Evolutionary conservation across 2,797 vertebrate species (phyloP).

Genomic region (Micropoecilia bifurca): DNA sequence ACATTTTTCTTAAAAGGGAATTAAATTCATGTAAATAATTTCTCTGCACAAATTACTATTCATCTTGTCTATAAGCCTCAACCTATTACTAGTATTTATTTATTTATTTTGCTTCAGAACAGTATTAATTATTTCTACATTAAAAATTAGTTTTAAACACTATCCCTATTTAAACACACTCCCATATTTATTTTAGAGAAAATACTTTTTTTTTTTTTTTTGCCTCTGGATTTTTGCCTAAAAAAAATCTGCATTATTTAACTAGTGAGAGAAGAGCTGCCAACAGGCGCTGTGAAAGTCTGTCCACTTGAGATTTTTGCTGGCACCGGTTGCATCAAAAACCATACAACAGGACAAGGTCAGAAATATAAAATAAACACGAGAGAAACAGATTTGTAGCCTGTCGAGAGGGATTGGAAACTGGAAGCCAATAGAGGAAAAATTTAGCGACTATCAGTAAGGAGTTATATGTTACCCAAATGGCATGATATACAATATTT

Average conservation of each 20-base stretch:
- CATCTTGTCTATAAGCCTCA: not conserved
- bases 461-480: not conserved
- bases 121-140: not conserved
- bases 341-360: slow-evolving; percentile 12
- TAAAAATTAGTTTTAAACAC: not conserved
- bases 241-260: not conserved
- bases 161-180: too few relatives aligned
- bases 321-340: not conserved
- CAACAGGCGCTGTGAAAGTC: slow-evolving; percentile 27
- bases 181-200: not conserved
- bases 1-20: not conserved
- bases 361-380: slow-evolving; percentile 12
- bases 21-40: not conserved
- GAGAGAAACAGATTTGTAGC: slow-evolving; percentile 21
- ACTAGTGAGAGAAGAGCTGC: not conserved
- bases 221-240: not conserved
- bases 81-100: not conserved
- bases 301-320: slow-evolving; percentile 22
- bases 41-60: not conserved
- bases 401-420: slow-evolving; percentile 4
- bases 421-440: not conserved
- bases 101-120: not conserved
- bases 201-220: not conserved
- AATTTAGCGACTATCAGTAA: not conserved
- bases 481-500: not conserved